A percentile compares a stretch with the other conserved stretches of the same genome.
phyloP scores from a whole-genome alignment of 2,797 vertebrate species.

The Protonibea diacanthus region DNA sequence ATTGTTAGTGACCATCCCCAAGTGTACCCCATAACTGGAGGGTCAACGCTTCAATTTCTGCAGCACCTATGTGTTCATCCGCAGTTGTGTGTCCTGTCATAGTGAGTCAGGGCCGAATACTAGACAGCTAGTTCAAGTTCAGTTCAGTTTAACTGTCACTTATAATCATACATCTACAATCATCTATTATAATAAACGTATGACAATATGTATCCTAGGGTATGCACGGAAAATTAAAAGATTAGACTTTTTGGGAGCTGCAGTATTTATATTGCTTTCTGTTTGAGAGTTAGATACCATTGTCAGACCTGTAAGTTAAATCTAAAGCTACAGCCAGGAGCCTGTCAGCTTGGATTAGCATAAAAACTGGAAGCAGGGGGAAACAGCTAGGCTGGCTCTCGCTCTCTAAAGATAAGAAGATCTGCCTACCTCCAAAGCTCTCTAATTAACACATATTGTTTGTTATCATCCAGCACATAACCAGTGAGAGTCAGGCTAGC shows the following conservation, averaged over 20 bases:
- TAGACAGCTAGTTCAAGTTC: too few species aligned
- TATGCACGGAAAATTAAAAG: background rate
- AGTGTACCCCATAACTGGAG: constrained; percentile 15
- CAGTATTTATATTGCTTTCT: background rate
- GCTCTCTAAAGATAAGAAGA: background rate
- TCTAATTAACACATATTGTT: background rate
- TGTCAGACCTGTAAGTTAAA: background rate
- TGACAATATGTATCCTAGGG: too few species aligned
- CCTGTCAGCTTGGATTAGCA: background rate
- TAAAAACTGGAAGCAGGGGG: background rate
- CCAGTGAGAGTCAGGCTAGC: background rate
- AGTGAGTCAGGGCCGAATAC: background rate
- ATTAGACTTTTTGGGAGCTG: background rate
- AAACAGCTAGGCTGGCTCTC: background rate
- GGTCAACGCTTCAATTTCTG: constrained; percentile 38
- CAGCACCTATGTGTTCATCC: constrained; percentile 20
- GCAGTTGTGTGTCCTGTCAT: constrained; percentile 20
- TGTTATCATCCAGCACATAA: background rate
- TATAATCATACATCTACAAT: too few species aligned
- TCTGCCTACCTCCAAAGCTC: background rate
- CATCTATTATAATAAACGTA: too few species aligned
- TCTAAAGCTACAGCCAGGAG: background rate
- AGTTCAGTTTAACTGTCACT: too few species aligned
- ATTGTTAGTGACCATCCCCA: constrained; percentile 19
- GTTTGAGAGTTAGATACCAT: background rate